Conservation (phyloP, 2,797 vertebrate genomes). For the Hozukius guyotensis region DNA sequence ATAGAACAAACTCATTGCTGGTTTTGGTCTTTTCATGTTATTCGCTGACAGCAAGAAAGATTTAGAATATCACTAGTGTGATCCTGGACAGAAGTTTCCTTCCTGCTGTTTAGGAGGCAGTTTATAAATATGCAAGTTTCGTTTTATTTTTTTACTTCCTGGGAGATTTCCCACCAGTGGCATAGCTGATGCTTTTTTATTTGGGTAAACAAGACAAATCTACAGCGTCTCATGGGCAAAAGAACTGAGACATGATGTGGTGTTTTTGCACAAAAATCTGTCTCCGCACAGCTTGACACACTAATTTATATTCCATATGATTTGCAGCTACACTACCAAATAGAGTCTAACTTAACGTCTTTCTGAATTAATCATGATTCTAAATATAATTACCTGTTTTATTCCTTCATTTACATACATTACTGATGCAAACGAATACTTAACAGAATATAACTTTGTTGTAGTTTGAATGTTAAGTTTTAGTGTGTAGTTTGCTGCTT, state of each 20-base stretch:
- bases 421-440: background rate
- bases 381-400: background rate
- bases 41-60: background rate
- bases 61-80: background rate
- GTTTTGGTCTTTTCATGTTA: background rate
- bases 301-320: background rate
- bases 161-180: slow-evolving; percentile 15
- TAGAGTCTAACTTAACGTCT: background rate
- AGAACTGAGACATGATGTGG: background rate
- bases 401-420: background rate
- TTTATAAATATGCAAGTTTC: slow-evolving; percentile 1
- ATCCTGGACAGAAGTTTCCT: background rate
- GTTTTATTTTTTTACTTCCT: background rate
- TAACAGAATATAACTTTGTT: background rate
- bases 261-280: background rate
- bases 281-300: background rate
- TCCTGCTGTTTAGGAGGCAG: background rate
- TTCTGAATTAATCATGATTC: background rate
- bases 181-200: slow-evolving; percentile 8
- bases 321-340: background rate
- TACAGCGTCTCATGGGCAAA: background rate
- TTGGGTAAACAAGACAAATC: slow-evolving; percentile 20
- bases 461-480: background rate
- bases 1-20: background rate
- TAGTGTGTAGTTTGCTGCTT: background rate